These are phyloP conservation scores for Remorina albescens DNA, from an alignment of 2,797 vertebrate species.

Conservation along the genomic window DNA sequence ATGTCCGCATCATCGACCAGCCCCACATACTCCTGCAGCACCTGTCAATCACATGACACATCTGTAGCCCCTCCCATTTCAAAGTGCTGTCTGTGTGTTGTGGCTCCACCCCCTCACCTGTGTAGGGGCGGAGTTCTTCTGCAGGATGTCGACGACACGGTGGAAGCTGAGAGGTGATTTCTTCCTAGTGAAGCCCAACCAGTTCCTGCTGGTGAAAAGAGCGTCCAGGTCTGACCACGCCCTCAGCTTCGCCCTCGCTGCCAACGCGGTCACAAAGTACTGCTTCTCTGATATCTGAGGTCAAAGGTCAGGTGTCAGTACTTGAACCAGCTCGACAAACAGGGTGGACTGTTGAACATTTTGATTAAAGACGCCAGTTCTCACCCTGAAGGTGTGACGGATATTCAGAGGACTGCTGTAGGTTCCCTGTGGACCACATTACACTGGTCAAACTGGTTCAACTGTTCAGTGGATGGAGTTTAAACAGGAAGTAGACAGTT, in stretches of 20 bases:
- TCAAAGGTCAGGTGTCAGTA: constrained; percentile 10
- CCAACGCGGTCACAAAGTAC: constrained; percentile 91
- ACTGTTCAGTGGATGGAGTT: too few species aligned
- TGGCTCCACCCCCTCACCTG: constrained; percentile 80
- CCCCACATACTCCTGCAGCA: constrained; percentile 91
- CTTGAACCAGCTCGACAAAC: background rate
- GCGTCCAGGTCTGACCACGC: constrained; percentile 95
- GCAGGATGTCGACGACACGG: constrained; percentile 93
- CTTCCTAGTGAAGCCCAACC: constrained; percentile 95
- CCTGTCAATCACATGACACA: constrained; percentile 74
- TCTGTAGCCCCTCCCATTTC: constrained; percentile 43
- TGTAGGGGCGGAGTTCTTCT: constrained; percentile 93
- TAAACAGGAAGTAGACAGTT: too few species aligned
- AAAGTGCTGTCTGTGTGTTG: background rate
- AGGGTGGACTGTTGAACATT: too few species aligned
- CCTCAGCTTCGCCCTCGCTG: constrained; percentile 92
- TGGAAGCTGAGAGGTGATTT: constrained; percentile 93
- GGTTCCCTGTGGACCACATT: constrained; percentile 82
- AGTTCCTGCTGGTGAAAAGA: constrained; percentile 93
- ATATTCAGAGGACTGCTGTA: constrained; percentile 94
- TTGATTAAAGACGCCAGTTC: background rate
- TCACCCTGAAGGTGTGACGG: constrained; percentile 95
- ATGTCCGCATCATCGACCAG: constrained; percentile 91
- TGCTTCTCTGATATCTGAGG: constrained; percentile 95
- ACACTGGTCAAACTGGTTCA: background rate